Base-by-base conservation (phyloP, 2,888 invertebrate species). In the Lamellibrachia satsuma region DNA sequence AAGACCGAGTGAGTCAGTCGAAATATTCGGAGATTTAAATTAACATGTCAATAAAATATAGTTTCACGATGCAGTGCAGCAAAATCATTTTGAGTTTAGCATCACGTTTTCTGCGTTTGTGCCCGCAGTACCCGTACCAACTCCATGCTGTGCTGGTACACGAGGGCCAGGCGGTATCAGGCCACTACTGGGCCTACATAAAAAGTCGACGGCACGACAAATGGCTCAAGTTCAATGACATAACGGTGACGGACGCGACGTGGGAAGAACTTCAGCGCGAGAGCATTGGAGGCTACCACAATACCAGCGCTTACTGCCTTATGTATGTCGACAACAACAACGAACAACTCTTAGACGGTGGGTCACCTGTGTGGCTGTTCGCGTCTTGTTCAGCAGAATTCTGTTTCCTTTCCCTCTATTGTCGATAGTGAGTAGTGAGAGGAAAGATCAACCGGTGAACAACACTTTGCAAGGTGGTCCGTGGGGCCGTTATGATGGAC, bases 151-250 rank as follows among this genome's bases (percentile, higher is more conserved):
- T 97, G 91, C 94, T 97, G 93, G 97, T 97, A 7, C 97, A 97
- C 93, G 97, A 97, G 94, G 97, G 97, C 51, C 97, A 97, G 94
- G 97, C 97, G 15, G 96, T 96, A 11, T 96, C 96, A 0, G 97
- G 97, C 52, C 97, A 97, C 95, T 97, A 97, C 95, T 97, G 97
- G 97, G 97, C 97, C 2, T 97, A 97, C 94, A 96, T 97, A 90
- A 96, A 95, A 94, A 96, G 96, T 94, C 94, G 94, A n/a, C 93
- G 93, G 6, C 94, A 95, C 52, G 93, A 95, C n/a, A 94, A 94
- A 91, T 97, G 97, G 97, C 95, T 96, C 90, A 97, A 97, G 94
- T 97, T 96, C 94, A 97, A 97, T 94, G 97, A 97, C 94, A 96
- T 96, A 91, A 95, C 96, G 15, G 97, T 97, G 55, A 95, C 96